Percentiles rank a stretch among this genome's conserved stretches.
phyloP scores from a whole-genome alignment of 1,140 invertebrate genomes.

The Dendrolimus kikuchii region DNA sequence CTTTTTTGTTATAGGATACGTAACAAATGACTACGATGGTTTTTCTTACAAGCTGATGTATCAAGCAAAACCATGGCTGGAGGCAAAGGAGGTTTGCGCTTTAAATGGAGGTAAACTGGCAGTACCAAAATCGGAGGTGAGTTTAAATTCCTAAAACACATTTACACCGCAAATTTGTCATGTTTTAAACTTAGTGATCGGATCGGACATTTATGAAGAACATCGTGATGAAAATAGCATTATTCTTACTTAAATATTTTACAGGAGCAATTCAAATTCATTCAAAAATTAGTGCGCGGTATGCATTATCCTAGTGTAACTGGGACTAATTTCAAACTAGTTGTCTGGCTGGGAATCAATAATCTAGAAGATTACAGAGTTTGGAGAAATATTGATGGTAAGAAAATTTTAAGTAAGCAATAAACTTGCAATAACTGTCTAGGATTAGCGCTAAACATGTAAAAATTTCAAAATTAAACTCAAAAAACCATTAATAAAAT shows the following conservation, averaged over 20 bases:
- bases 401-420: neutral
- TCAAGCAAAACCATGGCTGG: conserved; percentile 29
- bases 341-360: conserved; percentile 52
- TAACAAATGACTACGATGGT: conserved; percentile 21
- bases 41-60: conserved; percentile 38
- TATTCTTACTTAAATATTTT: conserved; percentile 9
- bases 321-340: conserved; percentile 26
- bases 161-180: no score
- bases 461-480: no score
- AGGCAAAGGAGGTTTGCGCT: conserved; percentile 30
- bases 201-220: neutral
- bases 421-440: no score
- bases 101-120: conserved; percentile 33
- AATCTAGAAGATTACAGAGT: conserved; percentile 35
- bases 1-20: conserved; percentile 24
- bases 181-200: no score
- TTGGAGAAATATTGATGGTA: conserved; percentile 55
- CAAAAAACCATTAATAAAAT: no score
- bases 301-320: conserved; percentile 38
- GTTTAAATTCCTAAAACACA: neutral
- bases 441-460: no score
- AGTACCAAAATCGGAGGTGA: conserved; percentile 44
- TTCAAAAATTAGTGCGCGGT: conserved; percentile 39
- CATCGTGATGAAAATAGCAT: neutral
- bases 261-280: conserved; percentile 46